Conservation (phyloP, 2,113 vertebrate genomes). For the Ceyx cyanopectus region DNA sequence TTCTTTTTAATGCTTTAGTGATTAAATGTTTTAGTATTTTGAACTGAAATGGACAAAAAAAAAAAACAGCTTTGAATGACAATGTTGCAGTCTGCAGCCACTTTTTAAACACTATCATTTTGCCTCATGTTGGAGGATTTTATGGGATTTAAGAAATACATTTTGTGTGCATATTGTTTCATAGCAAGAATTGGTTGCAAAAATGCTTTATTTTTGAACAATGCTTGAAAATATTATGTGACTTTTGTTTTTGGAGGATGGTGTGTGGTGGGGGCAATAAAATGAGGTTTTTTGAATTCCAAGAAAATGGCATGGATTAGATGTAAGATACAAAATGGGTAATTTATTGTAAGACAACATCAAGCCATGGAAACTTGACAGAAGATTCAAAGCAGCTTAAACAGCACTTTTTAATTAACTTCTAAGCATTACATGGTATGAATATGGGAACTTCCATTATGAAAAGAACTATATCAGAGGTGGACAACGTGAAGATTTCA, state of each 20-base stretch:
- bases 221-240: conserved; percentile 91
- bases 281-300: conserved; percentile 90
- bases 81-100: conserved; percentile 79
- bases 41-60: conserved; percentile 86
- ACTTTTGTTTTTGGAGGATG: conserved; percentile 88
- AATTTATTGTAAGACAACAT: conserved; percentile 94
- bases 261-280: conserved; percentile 91
- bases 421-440: conserved; percentile 81
- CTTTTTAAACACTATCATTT: conserved; percentile 82
- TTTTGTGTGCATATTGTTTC: conserved; percentile 92
- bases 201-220: conserved; percentile 95
- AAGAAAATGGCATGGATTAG: conserved; percentile 88
- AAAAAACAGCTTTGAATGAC: conserved; percentile 79
- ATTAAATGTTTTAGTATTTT: conserved; percentile 89
- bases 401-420: conserved; percentile 86
- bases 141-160: conserved; percentile 87
- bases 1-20: conserved; percentile 94
- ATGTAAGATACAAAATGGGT: conserved; percentile 83
- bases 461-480: conserved; percentile 80
- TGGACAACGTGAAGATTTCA: conserved; percentile 77
- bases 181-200: conserved; percentile 91
- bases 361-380: conserved; percentile 95
- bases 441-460: conserved; percentile 76
- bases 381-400: conserved; percentile 91
- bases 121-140: conserved; percentile 86